Evolutionary conservation across 2,797 vertebrate species (phyloP).

Genomic region (Parauchenoglanis ngamensis): DNA sequence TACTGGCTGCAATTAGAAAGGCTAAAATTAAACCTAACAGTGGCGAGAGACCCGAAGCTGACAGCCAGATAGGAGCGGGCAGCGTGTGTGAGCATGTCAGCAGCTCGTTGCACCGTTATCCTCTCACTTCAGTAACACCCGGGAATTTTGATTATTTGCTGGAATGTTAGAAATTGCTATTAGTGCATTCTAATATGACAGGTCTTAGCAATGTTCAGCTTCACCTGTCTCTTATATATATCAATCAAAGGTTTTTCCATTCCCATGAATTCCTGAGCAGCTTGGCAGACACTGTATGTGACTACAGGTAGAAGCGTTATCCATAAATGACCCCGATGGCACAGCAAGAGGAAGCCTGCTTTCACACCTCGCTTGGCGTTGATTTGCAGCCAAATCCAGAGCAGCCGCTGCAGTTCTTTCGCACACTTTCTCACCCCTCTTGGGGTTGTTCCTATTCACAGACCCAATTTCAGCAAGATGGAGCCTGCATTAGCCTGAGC

Average conservation of each 20-base stretch:
- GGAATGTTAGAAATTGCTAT: constrained; percentile 35
- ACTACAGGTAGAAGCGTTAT: constrained; percentile 21
- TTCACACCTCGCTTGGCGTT: constrained; percentile 4
- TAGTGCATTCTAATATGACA: constrained; percentile 11
- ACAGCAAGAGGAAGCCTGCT: constrained; percentile 18
- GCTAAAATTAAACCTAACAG: constrained; percentile 51
- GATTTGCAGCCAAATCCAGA: constrained; percentile 17
- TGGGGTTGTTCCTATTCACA: constrained; percentile 42
- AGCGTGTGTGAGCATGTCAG: constrained; percentile 34
- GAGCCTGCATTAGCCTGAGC: constrained; percentile 10
- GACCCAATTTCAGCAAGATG: constrained; percentile 41
- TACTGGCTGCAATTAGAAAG: constrained; percentile 49
- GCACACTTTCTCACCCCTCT: constrained; percentile 17
- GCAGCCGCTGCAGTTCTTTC: neutral
- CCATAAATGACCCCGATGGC: constrained; percentile 31
- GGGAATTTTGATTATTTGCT: constrained; percentile 33
- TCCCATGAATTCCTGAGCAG: constrained; percentile 25
- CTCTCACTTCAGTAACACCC: constrained; percentile 29
- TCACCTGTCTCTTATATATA: neutral
- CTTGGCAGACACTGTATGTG: constrained; percentile 10
- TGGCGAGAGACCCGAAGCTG: constrained; percentile 23
- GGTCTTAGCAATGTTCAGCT: constrained; percentile 4
- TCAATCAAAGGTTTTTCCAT: neutral
- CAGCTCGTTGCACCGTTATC: constrained; percentile 19
- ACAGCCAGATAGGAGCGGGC: constrained; percentile 39